Conservation (phyloP, 53 echinoderm and acorn worm genomes). For the Crossaster papposus region DNA sequence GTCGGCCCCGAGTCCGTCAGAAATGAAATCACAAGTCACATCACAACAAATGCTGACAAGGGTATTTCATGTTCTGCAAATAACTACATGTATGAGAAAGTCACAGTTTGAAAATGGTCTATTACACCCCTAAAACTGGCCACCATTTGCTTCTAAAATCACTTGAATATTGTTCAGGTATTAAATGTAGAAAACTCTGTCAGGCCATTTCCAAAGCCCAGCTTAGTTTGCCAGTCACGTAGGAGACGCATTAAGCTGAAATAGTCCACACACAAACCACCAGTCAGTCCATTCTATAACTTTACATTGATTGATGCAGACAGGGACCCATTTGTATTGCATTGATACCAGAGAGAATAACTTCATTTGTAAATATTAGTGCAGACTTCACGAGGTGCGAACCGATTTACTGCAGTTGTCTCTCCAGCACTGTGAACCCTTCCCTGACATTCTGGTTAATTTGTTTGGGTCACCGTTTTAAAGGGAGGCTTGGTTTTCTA, state of each 20-base stretch:
- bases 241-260: not conserved
- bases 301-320: not conserved
- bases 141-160: too few species aligned
- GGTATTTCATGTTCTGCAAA: too few species aligned
- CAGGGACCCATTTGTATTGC: not conserved
- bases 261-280: not conserved
- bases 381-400: not conserved
- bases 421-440: not conserved
- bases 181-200: too few species aligned
- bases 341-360: not conserved
- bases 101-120: too few species aligned
- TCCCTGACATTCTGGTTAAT: not conserved
- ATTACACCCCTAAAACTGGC: too few species aligned
- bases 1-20: too few species aligned
- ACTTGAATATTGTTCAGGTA: too few species aligned
- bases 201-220: not conserved
- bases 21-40: too few species aligned
- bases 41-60: too few species aligned
- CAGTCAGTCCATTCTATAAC: not conserved
- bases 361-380: constrained; percentile 6
- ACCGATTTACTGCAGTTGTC: not conserved
- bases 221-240: not conserved
- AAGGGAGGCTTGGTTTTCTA: not conserved
- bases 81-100: too few species aligned
- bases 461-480: not conserved